phyloP scores from a whole-genome alignment of 2,888 invertebrate genomes.

The Chymomyza procnemis region DNA sequence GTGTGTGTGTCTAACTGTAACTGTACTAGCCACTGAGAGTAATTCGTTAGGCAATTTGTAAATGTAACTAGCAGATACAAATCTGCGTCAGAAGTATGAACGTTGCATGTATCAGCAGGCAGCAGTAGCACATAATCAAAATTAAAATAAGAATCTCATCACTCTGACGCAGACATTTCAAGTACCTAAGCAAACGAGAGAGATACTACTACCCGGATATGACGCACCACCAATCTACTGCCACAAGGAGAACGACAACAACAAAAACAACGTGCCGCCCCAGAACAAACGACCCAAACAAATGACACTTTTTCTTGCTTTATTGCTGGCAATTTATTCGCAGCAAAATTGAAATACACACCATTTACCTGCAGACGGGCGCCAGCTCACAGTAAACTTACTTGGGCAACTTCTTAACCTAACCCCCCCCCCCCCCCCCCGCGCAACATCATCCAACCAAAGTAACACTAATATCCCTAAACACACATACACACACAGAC shows the following conservation, averaged over 20 bases:
- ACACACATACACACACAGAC: slow-evolving; percentile 14
- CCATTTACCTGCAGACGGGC: slow-evolving; percentile 63
- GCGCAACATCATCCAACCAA: not conserved
- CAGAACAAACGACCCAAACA: slow-evolving; percentile 68
- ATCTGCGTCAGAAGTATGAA: slow-evolving; percentile 42
- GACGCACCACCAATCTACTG: slow-evolving; percentile 42
- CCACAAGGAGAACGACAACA: not conserved
- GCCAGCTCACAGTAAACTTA: not conserved
- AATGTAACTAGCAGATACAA: slow-evolving; percentile 68
- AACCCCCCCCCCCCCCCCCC: too few relatives aligned
- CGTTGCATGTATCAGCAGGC: slow-evolving; percentile 26
- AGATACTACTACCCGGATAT: slow-evolving; percentile 66
- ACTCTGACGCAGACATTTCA: slow-evolving; percentile 57
- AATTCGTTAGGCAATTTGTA: slow-evolving; percentile 65
- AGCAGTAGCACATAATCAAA: slow-evolving; percentile 60
- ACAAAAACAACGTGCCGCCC: not conserved
- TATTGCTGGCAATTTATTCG: slow-evolving; percentile 71
- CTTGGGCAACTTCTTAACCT: not conserved
- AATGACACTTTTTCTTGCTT: slow-evolving; percentile 65
- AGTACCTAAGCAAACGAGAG: not conserved
- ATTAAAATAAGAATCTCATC: slow-evolving; percentile 72
- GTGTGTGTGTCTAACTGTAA: not conserved
- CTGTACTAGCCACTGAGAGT: slow-evolving; percentile 12
- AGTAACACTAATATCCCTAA: slow-evolving; percentile 16
- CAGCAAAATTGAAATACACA: slow-evolving; percentile 68